Base-by-base conservation (phyloP, 2,888 invertebrate genomes). In the Noctuana brunneofusca region DNA sequence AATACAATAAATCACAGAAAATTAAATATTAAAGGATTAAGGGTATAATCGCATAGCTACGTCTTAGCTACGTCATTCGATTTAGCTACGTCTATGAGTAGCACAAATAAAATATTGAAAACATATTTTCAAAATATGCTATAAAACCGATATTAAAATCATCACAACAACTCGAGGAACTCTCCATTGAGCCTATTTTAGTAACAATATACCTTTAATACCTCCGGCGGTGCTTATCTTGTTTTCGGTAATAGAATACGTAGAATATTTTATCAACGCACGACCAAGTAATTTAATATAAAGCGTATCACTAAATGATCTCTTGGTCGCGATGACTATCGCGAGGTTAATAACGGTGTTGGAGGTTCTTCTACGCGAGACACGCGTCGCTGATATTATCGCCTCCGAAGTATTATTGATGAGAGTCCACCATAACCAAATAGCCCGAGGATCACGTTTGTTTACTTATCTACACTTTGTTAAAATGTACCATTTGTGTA, bases 231-330 rank as follows among this genome's bases (percentile, higher is more conserved):
- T 71, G 85, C 82, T 86, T 88, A 88, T 87, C 84, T 88, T 76
- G 80, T 84, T 90, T 89, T 87, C 76, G 89, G 90, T 90, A 91
- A 91, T 89, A 88, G 89, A 89, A 90, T 89, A 90, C 88, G 78
- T 75, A 74, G 85, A 86, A 87, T 88, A 89, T 89, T 88, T 89
- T 88, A 90, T 88, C 90, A 88, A 86, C 84, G 84, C 90, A 90
- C 89, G 90, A 89, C 89, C 89, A 84, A 89, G 90, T 91, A 91
- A 91, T 91, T 90, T 91, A 91, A 91, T 90, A 90, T 90, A 90
- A 90, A 90, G 84, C 89, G 88, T 91, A 91, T 90, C 90, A 89
- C 88, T 86, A 87, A 89, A 89, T 88, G 89, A 90, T 91, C 90
- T 89, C 83, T 80, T 72, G 75, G 80, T 78, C 72, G 78, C 83